Percentiles rank a stretch among this genome's conserved stretches.
phyloP scores from a whole-genome alignment of 2,888 invertebrate genomes.

The Scaeva pyrastri region DNA sequence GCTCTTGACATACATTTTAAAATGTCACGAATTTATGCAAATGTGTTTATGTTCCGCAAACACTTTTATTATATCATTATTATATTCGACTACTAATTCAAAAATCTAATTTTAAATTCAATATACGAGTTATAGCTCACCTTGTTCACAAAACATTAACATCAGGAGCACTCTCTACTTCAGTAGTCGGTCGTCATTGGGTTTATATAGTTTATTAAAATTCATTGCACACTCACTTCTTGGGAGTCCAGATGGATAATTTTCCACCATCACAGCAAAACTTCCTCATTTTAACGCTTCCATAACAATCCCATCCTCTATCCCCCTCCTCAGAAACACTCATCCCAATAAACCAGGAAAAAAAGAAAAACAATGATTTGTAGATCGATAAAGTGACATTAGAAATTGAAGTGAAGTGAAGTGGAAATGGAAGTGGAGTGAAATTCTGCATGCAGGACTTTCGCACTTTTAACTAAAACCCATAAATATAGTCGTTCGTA shows the following conservation, averaged over 20 bases:
- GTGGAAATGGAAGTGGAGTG: slow-evolving; percentile 15
- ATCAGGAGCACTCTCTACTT: not conserved
- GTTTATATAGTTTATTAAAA: slow-evolving; percentile 6
- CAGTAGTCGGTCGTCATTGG: no score
- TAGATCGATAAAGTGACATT: slow-evolving; percentile 37
- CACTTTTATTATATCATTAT: not conserved
- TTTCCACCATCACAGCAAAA: not conserved
- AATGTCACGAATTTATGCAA: slow-evolving; percentile 10
- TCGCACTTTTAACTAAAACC: not conserved
- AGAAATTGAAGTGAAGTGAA: slow-evolving; percentile 15
- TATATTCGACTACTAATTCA: slow-evolving; percentile 6
- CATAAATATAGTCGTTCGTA: slow-evolving; percentile 5
- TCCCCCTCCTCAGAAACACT: not conserved
- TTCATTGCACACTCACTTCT: slow-evolving; percentile 18
- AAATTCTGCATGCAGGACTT: not conserved
- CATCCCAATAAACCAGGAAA: not conserved
- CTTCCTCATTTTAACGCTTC: not conserved
- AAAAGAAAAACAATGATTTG: slow-evolving; percentile 11
- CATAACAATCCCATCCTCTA: not conserved
- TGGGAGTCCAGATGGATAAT: slow-evolving; percentile 9
- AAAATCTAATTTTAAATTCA: slow-evolving; percentile 25
- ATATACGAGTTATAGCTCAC: not conserved
- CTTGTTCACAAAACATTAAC: no score
- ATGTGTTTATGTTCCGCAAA: not conserved
- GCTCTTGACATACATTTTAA: not conserved